Percentiles rank a stretch among this genome's conserved stretches.
phyloP scores from a whole-genome alignment of 1,140 invertebrate species.

The Cydia amplana region DNA sequence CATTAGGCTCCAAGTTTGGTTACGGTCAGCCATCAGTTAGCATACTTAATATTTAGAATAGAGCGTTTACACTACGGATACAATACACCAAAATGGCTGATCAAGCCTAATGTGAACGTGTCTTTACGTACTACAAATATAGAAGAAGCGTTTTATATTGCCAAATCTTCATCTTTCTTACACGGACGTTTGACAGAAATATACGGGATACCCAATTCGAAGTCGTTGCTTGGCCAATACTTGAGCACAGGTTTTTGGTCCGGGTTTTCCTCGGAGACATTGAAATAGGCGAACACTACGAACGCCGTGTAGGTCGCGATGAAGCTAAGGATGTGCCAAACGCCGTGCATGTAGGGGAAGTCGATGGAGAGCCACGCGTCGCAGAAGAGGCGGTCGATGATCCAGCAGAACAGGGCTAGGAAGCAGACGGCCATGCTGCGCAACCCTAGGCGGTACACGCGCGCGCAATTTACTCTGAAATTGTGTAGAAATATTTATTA shows the following conservation, averaged over 20 bases:
- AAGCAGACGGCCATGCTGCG: conserved; percentile 84
- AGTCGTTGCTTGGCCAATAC: conserved; percentile 88
- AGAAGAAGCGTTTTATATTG: conserved; percentile 63
- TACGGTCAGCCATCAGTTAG: not conserved
- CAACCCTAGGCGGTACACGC: conserved; percentile 84
- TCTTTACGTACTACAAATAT: not conserved
- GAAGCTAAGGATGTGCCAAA: conserved; percentile 91
- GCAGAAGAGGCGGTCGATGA: conserved; percentile 88
- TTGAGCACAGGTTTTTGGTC: conserved; percentile 84
- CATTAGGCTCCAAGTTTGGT: not conserved
- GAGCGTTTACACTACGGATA: not conserved
- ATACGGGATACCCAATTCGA: conserved; percentile 87
- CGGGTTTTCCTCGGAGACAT: conserved; percentile 85
- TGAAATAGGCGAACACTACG: conserved; percentile 89
- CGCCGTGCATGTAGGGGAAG: conserved; percentile 89
- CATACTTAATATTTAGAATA: not conserved
- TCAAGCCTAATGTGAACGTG: not conserved
- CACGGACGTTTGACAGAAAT: conserved; percentile 83
- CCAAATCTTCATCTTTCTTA: conserved; percentile 74
- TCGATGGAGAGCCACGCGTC: conserved; percentile 87
- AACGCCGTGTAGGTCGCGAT: conserved; percentile 87
- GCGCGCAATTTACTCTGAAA: conserved; percentile 82
- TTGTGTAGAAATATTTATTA: not conserved
- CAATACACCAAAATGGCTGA: not conserved
- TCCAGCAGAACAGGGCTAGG: conserved; percentile 87